Conservation (phyloP, 2,797 vertebrate species). For the Lagorchestes hirsutus region DNA sequence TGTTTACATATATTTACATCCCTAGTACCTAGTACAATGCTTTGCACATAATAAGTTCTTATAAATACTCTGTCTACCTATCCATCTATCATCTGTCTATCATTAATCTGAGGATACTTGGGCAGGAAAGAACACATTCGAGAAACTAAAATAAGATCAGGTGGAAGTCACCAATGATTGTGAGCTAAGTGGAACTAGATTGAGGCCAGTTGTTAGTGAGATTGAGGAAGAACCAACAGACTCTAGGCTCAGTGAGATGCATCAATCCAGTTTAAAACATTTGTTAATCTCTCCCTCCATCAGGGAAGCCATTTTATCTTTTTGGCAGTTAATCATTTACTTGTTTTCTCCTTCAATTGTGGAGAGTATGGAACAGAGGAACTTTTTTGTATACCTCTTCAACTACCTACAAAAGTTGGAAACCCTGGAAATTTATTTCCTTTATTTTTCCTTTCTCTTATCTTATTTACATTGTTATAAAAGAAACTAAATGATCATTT, state of each 20-base stretch:
- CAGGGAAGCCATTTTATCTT: neutral
- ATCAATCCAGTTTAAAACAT: neutral
- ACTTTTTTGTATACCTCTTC: neutral
- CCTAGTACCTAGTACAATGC: neutral
- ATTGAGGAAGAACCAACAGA: neutral
- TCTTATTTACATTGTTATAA: neutral
- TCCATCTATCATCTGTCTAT: neutral
- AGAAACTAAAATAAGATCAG: neutral
- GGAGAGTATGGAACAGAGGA: neutral
- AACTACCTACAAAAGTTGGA: neutral
- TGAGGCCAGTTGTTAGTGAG: neutral
- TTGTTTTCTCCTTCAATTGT: neutral
- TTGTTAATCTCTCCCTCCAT: neutral
- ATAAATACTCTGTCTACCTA: neutral
- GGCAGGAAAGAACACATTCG: neutral
- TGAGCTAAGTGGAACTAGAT: neutral
- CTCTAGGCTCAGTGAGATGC: neutral
- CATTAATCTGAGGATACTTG: neutral
- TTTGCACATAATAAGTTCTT: neutral
- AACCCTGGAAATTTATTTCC: neutral
- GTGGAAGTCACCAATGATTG: neutral
- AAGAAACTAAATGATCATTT: neutral
- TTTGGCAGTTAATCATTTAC: neutral
- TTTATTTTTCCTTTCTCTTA: neutral
- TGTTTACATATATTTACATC: neutral